Evolutionary conservation across 2,888 invertebrate species (phyloP).

Genomic region (Athrips mouffetella): DNA sequence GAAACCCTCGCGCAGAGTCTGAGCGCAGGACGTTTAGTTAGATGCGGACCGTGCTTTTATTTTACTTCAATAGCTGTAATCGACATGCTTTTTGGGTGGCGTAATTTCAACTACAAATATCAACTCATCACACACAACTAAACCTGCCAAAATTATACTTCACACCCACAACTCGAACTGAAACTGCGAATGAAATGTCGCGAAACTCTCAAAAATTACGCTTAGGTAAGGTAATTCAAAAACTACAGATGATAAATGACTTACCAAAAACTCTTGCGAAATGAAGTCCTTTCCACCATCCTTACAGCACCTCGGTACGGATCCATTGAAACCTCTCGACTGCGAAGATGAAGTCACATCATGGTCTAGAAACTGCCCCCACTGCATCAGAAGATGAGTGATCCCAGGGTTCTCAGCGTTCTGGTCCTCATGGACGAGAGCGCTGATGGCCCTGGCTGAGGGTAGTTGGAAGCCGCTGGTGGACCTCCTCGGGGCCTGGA

Average conservation of each 20-base stretch:
- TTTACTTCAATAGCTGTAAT: too few species aligned
- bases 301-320: conserved; percentile 87
- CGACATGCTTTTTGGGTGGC: too few species aligned
- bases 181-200: background rate
- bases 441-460: conserved; percentile 86
- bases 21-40: too few species aligned
- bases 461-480: conserved; percentile 81
- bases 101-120: too few species aligned
- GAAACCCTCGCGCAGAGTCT: too few species aligned
- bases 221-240: too few species aligned
- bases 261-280: conserved; percentile 80
- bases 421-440: conserved; percentile 78
- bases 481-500: conserved; percentile 76
- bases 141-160: too few species aligned
- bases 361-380: conserved; percentile 95
- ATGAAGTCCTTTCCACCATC: conserved; percentile 79
- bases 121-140: too few species aligned
- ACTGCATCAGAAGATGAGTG: conserved; percentile 91
- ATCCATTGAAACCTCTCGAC: conserved; percentile 86
- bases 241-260: too few species aligned
- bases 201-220: too few species aligned
- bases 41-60: too few species aligned
- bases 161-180: too few species aligned
- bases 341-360: conserved; percentile 90
- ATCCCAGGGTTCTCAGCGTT: conserved; percentile 82